Percentiles rank a stretch among this genome's conserved stretches.
phyloP scores from a whole-genome alignment of 2,113 vertebrate species.

The Leptocoma aspasia region DNA sequence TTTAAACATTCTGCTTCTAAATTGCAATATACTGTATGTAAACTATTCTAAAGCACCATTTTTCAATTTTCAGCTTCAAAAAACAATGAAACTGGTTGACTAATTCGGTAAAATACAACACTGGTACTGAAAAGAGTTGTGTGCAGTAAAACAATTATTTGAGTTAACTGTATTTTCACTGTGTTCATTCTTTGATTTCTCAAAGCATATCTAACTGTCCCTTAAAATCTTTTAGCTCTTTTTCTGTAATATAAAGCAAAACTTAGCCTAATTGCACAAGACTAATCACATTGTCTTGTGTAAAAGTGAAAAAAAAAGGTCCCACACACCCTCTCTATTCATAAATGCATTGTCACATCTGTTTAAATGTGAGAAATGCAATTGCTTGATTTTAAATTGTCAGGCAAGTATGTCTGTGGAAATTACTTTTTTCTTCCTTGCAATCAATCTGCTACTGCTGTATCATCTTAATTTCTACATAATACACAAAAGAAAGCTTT shows the following conservation, averaged over 20 bases:
- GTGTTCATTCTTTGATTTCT: constrained; percentile 1
- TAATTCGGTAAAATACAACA: constrained; percentile 31
- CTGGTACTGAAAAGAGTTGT: not conserved
- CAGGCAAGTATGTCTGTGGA: not conserved
- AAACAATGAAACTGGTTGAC: not conserved
- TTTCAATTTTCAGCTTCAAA: constrained; percentile 29
- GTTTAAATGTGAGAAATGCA: not conserved
- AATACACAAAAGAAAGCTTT: not conserved
- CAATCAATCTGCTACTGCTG: not conserved
- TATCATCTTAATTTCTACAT: not conserved
- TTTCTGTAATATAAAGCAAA: not conserved
- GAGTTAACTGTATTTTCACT: constrained; percentile 5
- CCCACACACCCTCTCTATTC: not conserved
- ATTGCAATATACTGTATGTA: constrained; percentile 30
- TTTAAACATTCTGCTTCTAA: constrained; percentile 71
- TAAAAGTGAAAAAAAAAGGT: not conserved
- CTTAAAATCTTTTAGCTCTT: constrained; percentile 44
- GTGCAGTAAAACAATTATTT: constrained; percentile 4
- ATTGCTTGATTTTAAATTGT: not conserved
- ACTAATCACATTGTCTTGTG: not conserved
- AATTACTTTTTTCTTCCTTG: not conserved
- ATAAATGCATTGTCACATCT: not conserved
- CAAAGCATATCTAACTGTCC: constrained; percentile 11
- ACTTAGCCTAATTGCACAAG: not conserved
- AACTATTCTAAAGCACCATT: not conserved